A percentile compares a stretch with the other conserved stretches of the same genome.
These are phyloP conservation scores for Fabriciana adippe DNA, from an alignment of 2,888 invertebrate species.

Conservation along the genomic window DNA sequence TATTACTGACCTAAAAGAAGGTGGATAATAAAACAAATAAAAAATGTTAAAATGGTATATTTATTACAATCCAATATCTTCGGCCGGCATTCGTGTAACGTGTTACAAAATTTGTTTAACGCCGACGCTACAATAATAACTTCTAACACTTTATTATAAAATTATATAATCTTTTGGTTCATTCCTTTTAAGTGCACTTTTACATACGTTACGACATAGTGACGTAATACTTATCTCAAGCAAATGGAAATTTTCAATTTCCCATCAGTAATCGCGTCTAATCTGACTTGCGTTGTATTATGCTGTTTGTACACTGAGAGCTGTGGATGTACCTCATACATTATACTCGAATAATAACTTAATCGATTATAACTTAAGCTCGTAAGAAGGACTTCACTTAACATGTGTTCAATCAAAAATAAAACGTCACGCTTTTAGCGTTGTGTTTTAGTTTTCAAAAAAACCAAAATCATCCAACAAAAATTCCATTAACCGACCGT, in stretches of 20 bases:
- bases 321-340: conserved; percentile 16
- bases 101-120: conserved; percentile 76
- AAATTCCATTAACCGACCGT: neutral
- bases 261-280: conserved; percentile 48
- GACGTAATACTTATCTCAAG: conserved; percentile 64
- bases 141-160: conserved; percentile 79
- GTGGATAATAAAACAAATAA: conserved; percentile 54
- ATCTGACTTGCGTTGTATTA: conserved; percentile 32
- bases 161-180: conserved; percentile 82
- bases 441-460: neutral
- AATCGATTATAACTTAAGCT: too few species aligned
- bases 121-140: conserved; percentile 66
- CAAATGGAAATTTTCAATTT: conserved; percentile 72
- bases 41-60: conserved; percentile 81
- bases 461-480: neutral
- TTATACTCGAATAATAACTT: neutral
- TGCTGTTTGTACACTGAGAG: conserved; percentile 27
- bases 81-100: conserved; percentile 65
- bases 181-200: conserved; percentile 80
- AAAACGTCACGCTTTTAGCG: too few species aligned
- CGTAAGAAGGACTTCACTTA: too few species aligned
- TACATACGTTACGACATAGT: conserved; percentile 66
- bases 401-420: too few species aligned
- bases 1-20: neutral
- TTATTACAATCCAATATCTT: conserved; percentile 80